Base-by-base conservation (phyloP, 2,888 invertebrate genomes). In the Amphipoea oculea region DNA sequence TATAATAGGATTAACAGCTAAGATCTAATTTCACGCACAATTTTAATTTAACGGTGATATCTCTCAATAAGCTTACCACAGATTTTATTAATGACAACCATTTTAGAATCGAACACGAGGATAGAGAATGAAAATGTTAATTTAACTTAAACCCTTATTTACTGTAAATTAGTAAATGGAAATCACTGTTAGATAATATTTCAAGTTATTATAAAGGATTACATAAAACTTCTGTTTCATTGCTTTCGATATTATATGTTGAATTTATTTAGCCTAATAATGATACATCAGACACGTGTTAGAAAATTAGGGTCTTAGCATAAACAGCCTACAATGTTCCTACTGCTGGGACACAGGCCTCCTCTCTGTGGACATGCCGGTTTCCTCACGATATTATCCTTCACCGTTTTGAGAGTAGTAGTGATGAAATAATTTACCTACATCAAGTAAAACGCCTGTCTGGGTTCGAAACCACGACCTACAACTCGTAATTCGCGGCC, bases 91-190 rank as follows among this genome's bases (percentile, higher is more conserved):
- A 65, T 65, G 29, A 40, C 4, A 68, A 48, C 45, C 20, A n/a
- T 67, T 48, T 11, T 71, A 29, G 0, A 71, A 74, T 45, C 36
- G 57, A 36, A 71, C 4, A 51, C 42, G 36, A 42, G 4, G 2
- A 62, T 63, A 65, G 14, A 29, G 4, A 62, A 17, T 48, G 51
- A 42, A 51, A 73, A 68, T 0, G 1, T 74, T 1, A 62, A 29
- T 74, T 74, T 45, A 57, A 42, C 23, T 48, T 42, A 23, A 63
- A 85, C 20, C n/a, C 45, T 69, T 74, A 82, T 71, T 85, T 69
- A 71, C n/a, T 67, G 54, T 72, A 23, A 65, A 69, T 69, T 48
- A 23, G 23, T 48, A 6, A 23, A 73, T 62, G 62, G 51, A 45
- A 79, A 65, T 63, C 20, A 45, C 45, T 20, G 9, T 45, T 45